Evolutionary conservation across 2,113 vertebrate species (phyloP), one percentile per base, ranked within the genome.

Genomic region (Siniperca chuatsi): DNA sequence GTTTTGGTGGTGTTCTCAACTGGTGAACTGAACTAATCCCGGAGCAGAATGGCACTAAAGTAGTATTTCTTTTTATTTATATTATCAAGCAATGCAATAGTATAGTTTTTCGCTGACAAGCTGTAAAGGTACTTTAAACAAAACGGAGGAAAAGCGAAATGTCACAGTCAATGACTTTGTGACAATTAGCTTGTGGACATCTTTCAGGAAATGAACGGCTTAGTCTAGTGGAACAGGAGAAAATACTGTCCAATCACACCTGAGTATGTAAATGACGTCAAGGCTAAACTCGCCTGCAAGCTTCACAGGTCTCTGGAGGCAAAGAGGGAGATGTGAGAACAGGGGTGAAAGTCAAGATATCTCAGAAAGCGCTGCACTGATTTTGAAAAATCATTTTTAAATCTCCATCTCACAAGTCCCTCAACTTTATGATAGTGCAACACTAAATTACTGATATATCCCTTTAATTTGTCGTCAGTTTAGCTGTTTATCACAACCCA

Each of bases 201-300:
- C 2, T 0, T 4, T 58, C 11, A n/a, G 40, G 8, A 64, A 35
- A 50, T 50, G 11, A n/a, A n/a, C 23, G 12, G 11, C 37, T 23
- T 25, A 33, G 2, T 3, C 0, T 11, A 75, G 40, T 75, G 16
- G 9, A 64, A 35, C 10, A 50, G 12, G 20, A 23, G 58, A 35
- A 61, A 50, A 75, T 44, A 29, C 15, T 62, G 13, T 35, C 72
- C 55, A 76, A 62, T 69, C 23, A 54, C 23, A 82, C 7, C 23
- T 2, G 13, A 57, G 61, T 18, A 54, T 60, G 6, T 25, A 55
- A 7, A 55, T 37, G 20, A 64, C 11, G 0, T 20, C 15, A 16
- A 37, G 3, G n/a, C 13, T 62, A 6, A 40, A 54, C 57, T 16
- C 7, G 15, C 58, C 57, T 16, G 15, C 5, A 58, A 16, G 12